phyloP scores from a whole-genome alignment of 2,797 vertebrate genomes.

The Phrynocephalus guinanensis region DNA sequence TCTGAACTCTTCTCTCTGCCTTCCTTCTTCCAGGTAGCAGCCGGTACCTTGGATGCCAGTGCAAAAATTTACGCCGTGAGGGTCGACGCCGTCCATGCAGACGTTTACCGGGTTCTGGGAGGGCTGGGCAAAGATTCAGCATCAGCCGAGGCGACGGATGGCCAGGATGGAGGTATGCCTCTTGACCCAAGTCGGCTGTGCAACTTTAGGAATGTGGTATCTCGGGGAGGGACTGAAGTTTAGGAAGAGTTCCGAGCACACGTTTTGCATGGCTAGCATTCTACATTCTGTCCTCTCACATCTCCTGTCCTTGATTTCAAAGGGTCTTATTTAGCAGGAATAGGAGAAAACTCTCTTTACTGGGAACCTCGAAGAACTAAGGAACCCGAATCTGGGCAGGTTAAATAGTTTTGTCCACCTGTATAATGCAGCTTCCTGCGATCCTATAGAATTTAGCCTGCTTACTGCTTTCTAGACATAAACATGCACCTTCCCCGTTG shows the following conservation, averaged over 20 bases:
- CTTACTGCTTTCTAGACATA: too few relatives aligned
- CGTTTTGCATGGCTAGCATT: not conserved
- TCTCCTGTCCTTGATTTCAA: not conserved
- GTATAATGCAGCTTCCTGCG: not conserved
- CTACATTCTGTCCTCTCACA: not conserved
- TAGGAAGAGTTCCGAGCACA: not conserved
- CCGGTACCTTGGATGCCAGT: constrained; percentile 93
- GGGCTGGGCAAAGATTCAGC: constrained; percentile 85
- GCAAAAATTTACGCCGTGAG: constrained; percentile 95
- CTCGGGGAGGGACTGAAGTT: not conserved
- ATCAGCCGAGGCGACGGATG: constrained; percentile 56
- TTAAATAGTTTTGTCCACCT: not conserved
- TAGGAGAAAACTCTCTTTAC: not conserved
- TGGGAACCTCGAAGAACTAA: not conserved
- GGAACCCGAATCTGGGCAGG: not conserved
- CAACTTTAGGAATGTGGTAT: not conserved
- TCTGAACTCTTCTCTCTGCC: not conserved
- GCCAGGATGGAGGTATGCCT: constrained; percentile 60
- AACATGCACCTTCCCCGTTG: too few relatives aligned
- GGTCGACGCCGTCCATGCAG: constrained; percentile 92
- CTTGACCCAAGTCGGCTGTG: not conserved
- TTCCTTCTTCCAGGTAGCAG: constrained; percentile 84
- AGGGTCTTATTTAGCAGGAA: not conserved
- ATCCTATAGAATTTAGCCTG: not conserved
- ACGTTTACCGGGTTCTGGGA: constrained; percentile 90